Conservation (phyloP, 37 sponge, comb jelly and placozoan species). For the Diacarnus erythraeanus region DNA sequence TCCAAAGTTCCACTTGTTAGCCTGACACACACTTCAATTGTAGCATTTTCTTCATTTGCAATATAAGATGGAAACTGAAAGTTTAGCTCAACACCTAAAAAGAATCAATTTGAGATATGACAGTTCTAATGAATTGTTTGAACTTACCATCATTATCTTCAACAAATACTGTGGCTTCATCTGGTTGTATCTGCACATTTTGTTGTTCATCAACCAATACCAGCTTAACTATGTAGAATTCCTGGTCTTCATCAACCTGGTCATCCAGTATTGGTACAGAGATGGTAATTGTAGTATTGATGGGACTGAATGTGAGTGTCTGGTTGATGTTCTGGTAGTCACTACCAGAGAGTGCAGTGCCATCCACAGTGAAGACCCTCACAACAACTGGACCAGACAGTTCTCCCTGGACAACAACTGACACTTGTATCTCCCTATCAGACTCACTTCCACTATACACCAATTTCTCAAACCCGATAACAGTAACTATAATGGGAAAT, state of each 20-base stretch:
- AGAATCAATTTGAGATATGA: neutral
- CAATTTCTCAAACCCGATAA: slow-evolving; percentile 6
- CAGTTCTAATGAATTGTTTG: neutral
- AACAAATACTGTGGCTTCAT: neutral
- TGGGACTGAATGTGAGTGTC: neutral
- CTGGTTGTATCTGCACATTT: neutral
- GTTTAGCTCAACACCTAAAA: neutral
- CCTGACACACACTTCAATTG: neutral
- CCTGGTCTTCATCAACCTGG: neutral
- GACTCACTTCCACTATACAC: neutral
- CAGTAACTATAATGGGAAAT: no score
- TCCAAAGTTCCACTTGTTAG: neutral
- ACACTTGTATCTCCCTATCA: neutral
- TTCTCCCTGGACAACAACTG: slow-evolving; percentile 15
- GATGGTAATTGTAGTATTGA: neutral
- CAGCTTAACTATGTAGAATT: neutral
- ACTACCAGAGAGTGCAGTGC: slow-evolving; percentile 1
- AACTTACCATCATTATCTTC: slow-evolving; percentile 7
- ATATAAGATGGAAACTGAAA: neutral
- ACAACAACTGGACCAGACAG: slow-evolving; percentile 16
- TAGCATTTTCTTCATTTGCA: neutral
- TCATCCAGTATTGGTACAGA: neutral
- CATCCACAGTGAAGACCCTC: slow-evolving; percentile 18
- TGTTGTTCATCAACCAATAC: neutral
- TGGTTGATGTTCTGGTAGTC: neutral